Evolutionary conservation across 2,113 vertebrate genomes (phyloP).

Genomic region (Laticauda laticaudata): DNA sequence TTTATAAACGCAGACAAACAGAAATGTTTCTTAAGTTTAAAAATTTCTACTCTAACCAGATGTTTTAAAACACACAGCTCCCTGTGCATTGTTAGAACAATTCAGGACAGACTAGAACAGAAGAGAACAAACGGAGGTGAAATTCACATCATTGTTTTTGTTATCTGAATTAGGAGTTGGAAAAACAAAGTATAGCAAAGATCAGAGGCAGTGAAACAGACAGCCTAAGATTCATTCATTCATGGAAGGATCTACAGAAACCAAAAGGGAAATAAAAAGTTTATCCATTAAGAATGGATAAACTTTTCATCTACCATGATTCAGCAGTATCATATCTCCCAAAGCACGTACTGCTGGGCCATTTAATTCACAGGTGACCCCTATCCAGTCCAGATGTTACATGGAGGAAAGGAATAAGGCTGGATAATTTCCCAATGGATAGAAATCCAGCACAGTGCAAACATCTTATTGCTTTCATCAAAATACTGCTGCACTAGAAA

Average conservation of each 20-base stretch:
- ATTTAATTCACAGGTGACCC: neutral
- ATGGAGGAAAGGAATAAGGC: neutral
- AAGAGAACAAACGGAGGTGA: neutral
- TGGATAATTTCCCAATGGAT: neutral
- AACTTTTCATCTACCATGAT: neutral
- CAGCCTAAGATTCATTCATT: neutral
- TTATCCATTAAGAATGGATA: neutral
- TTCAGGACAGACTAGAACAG: neutral
- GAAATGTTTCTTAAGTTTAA: constrained; percentile 27
- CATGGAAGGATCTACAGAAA: neutral
- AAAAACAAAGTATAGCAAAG: constrained; percentile 13
- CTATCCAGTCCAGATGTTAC: neutral
- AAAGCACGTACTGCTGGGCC: neutral
- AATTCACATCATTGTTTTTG: constrained; percentile 29
- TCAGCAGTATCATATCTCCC: neutral
- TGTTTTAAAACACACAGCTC: constrained; percentile 18
- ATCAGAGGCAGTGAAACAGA: constrained; percentile 2
- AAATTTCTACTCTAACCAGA: constrained; percentile 5
- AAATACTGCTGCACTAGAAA: neutral
- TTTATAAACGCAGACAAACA: constrained; percentile 27
- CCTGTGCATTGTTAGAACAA: neutral
- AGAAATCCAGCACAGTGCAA: neutral
- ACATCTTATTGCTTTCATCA: neutral
- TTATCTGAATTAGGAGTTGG: constrained; percentile 3
- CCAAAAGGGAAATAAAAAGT: neutral